Evolutionary conservation across 1,140 invertebrate species (phyloP).

Genomic region (Branchinecta lindahli): DNA sequence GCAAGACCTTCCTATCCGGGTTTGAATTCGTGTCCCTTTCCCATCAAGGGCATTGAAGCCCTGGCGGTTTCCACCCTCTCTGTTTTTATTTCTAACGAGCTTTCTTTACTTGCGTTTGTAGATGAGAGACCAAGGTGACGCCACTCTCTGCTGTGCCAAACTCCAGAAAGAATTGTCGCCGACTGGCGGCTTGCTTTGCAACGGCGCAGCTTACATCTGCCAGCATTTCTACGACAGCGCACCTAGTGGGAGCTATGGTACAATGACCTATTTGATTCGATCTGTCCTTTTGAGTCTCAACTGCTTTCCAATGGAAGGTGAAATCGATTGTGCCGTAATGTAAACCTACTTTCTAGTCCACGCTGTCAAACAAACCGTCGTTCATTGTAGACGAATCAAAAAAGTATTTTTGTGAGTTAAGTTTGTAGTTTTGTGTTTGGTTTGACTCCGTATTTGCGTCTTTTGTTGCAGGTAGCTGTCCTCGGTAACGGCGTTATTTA

Average conservation of each 20-base stretch:
- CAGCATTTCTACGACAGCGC: constrained; percentile 96
- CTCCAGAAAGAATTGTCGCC: constrained; percentile 39
- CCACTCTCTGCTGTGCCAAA: constrained; percentile 71
- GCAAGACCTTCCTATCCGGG: no score
- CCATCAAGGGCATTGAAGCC: no score
- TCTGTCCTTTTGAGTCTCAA: constrained; percentile 59
- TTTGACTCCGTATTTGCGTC: constrained; percentile 21
- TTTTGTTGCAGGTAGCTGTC: neutral
- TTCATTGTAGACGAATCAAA: no score
- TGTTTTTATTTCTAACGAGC: no score
- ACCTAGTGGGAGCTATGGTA: constrained; percentile 88
- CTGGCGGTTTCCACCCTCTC: no score
- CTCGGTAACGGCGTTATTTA: no score
- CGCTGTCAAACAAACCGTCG: no score
- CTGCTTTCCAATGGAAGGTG: constrained; percentile 53
- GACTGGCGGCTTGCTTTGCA: constrained; percentile 53
- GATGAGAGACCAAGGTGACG: constrained; percentile 70
- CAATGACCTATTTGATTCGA: constrained; percentile 91
- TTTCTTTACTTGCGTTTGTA: constrained; percentile 30
- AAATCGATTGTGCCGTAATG: constrained; percentile 61
- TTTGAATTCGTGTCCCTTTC: no score
- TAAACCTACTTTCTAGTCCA: constrained; percentile 28
- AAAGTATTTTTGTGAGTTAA: no score
- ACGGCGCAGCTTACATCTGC: constrained; percentile 84
- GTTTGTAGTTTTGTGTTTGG: no score